A percentile compares a stretch with the other conserved stretches of the same genome.
Evolutionary conservation across 2,797 vertebrate genomes (phyloP).

Genomic region (Allobates femoralis): DNA sequence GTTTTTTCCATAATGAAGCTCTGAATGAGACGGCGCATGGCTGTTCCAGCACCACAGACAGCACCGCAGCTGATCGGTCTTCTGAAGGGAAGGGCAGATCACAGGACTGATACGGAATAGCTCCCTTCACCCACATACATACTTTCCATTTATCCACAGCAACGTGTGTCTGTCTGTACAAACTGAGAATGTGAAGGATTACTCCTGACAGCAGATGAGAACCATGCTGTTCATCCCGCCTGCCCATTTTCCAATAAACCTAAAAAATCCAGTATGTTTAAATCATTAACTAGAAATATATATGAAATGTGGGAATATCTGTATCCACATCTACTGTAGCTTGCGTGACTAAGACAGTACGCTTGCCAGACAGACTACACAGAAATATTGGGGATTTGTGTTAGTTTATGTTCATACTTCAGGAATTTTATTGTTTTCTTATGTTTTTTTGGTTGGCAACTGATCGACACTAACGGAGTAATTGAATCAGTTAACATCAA

Average conservation of each 20-base stretch:
- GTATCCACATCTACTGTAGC: background rate
- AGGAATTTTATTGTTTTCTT: too few species aligned
- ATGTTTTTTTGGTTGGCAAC: background rate
- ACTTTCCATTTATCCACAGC: slow-evolving; percentile 20
- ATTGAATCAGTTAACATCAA: background rate
- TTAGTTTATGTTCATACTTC: background rate
- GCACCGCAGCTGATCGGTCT: slow-evolving; percentile 45
- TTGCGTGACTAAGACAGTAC: background rate
- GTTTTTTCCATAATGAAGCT: background rate
- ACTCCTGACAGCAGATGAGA: slow-evolving; percentile 10
- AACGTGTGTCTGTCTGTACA: slow-evolving; percentile 2
- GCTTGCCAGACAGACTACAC: background rate
- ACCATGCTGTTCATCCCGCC: background rate
- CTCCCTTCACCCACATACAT: background rate
- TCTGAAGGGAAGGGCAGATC: slow-evolving; percentile 46
- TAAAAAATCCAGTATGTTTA: slow-evolving; percentile 16
- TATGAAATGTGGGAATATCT: slow-evolving; percentile 22
- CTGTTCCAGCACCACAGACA: slow-evolving; percentile 61
- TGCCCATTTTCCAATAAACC: slow-evolving; percentile 9
- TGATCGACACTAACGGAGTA: background rate
- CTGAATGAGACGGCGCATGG: background rate
- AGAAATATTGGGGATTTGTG: background rate
- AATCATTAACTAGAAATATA: slow-evolving; percentile 21
- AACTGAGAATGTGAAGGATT: background rate
- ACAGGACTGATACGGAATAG: slow-evolving; percentile 30